Base-by-base conservation (phyloP, 1,140 invertebrate genomes). In the Anthonomus grandis region DNA sequence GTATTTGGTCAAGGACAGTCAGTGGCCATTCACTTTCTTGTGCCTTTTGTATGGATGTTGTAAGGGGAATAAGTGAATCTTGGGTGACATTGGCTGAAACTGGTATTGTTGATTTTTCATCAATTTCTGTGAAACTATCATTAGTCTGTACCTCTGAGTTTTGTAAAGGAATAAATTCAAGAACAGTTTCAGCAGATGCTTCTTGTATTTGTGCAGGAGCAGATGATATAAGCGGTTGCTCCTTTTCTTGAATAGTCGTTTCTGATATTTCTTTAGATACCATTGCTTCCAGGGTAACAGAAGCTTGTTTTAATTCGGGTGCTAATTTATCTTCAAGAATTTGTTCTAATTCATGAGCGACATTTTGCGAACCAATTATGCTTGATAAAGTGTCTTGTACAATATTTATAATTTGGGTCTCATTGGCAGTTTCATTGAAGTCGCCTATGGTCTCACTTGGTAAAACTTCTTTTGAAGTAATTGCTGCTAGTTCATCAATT, bases 261-360 rank as follows among this genome's bases (percentile, higher is more conserved):
- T 81, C 73, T 2, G 71, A 76, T 25, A 78, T 65, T 17, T 65
- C 74, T 4, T 80, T 64, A 21, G 75, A 74, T 24, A 73, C 65
- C 24, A 70, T 67, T 63, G 79, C 75, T 34, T 68, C 69, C 37
- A 82, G 64, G 9, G 55, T 59, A 18, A 78, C 42, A 22, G 70
- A 68, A 10, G 79, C 80, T 34, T 37, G 74, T 46, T 74, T 75
- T 3, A 24, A 58, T 60, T 67, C 66, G 5, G 41, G 53, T 22
- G 71, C 36, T 4, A 64, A 56, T 56, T 71, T 70, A 8, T 73
- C 64, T 27, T 64, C 61, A 39, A 82, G 76, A 38, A 69, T 59
- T 36, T 67, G 69, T 70, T 82, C 81, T 47, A 75, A 75, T 65
- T 83, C 80, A 2, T 76, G 73, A 27, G 74, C 59, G 23, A 77